Percentiles rank a stretch among this genome's conserved stretches.
These are phyloP conservation scores for Rhodeus uyekii DNA, from an alignment of 2,797 vertebrate species.

Conservation along the genomic window DNA sequence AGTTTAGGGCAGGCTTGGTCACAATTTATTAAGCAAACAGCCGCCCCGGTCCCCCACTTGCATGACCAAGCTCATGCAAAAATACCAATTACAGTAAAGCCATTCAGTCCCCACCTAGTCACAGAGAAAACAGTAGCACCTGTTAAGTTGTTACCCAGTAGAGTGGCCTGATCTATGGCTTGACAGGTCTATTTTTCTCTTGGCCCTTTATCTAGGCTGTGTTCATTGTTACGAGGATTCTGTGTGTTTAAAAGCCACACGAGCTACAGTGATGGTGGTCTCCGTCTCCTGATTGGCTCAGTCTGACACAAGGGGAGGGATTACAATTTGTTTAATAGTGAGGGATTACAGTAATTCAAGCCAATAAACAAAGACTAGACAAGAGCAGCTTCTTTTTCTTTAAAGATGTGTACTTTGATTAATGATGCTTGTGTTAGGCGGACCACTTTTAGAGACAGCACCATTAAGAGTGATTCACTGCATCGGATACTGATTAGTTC, in stretches of 20 bases:
- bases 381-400: conserved; percentile 57
- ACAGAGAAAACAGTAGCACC: conserved; percentile 62
- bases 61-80: conserved; percentile 59
- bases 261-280: conserved; percentile 67
- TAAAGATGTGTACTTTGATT: conserved; percentile 72
- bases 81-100: conserved; percentile 75
- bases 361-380: conserved; percentile 69
- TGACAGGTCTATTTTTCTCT: conserved; percentile 57
- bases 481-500: conserved; percentile 68
- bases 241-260: conserved; percentile 16
- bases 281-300: conserved; percentile 47
- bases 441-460: conserved; percentile 64
- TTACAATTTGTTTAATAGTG: conserved; percentile 34
- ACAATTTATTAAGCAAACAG: conserved; percentile 54
- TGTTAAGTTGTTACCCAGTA: conserved; percentile 59
- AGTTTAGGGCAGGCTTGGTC: conserved; percentile 65
- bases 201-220: conserved; percentile 40
- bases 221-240: conserved; percentile 39
- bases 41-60: conserved; percentile 58
- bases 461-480: conserved; percentile 64
- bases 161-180: conserved; percentile 63
- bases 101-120: conserved; percentile 58
- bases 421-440: conserved; percentile 65
- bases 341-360: conserved; percentile 45
- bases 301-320: conserved; percentile 39